Conservation (phyloP, 2,888 invertebrate species). For the Ctenicera cuprea region DNA sequence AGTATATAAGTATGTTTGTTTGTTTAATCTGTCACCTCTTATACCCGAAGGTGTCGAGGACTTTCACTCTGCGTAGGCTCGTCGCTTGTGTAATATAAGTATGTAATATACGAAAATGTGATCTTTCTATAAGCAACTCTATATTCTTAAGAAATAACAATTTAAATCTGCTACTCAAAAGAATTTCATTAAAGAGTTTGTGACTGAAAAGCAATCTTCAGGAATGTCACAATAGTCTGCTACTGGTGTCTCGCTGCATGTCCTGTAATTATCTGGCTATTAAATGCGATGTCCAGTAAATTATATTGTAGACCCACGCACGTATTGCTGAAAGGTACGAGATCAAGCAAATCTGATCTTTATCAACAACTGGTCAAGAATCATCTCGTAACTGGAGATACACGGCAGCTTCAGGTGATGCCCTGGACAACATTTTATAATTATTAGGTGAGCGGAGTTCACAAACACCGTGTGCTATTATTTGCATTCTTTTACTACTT, state of each 20-base stretch:
- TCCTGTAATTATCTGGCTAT: slow-evolving; percentile 70
- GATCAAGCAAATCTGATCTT: slow-evolving; percentile 60
- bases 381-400: slow-evolving; percentile 55
- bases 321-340: slow-evolving; percentile 61
- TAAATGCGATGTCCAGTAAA: slow-evolving; percentile 70
- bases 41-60: too few species aligned
- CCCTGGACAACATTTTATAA: slow-evolving; percentile 68
- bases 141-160: too few species aligned
- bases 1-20: too few species aligned
- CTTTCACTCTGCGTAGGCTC: too few species aligned
- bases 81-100: too few species aligned
- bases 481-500: slow-evolving; percentile 61
- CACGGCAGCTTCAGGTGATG: slow-evolving; percentile 68
- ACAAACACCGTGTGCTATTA: slow-evolving; percentile 59
- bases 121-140: too few species aligned
- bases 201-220: slow-evolving; percentile 21
- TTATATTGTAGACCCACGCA: slow-evolving; percentile 71
- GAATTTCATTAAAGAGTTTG: not conserved
- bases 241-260: slow-evolving; percentile 57
- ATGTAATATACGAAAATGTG: too few species aligned
- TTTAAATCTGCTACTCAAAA: not conserved
- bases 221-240: slow-evolving; percentile 48
- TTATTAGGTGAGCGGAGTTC: slow-evolving; percentile 60
- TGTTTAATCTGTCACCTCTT: too few species aligned
- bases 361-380: slow-evolving; percentile 57